Evolutionary conservation across 2,113 vertebrate genomes (phyloP), one percentile per base, ranked within the genome.

Genomic region (Choloepus hoffmanni): DNA sequence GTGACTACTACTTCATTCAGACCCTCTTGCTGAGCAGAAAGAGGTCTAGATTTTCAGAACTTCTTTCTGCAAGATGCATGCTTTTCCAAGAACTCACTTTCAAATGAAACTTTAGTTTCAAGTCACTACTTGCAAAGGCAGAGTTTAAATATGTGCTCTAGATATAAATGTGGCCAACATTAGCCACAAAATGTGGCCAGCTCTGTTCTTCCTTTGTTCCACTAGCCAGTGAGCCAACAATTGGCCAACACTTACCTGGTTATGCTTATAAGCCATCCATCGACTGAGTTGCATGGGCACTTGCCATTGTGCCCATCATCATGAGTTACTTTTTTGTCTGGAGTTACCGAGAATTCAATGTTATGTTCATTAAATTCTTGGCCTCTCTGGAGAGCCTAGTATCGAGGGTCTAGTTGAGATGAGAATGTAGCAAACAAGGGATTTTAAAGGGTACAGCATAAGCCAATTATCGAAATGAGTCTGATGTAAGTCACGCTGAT

Each of bases 301-400:
- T 58, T 85, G 18, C 58, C 36, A 16, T 68, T 21, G 28, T 55
- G 5, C 30, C 26, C 63, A 33, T 83, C 36, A 70, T 36, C 19
- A 58, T 40, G 8, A 65, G 28, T 65, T 70, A 1, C 40, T 84
- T 6, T 16, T 50, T 85, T 53, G 4, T 86, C 65, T 76, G 81
- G 23, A 89, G 79, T 74, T 85, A 85, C n/a, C 50, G 33, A 90
- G 16, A 77, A 58, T 85, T 84, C 30, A 89, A 79, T 58, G 78
- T 78, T 83, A 53, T 83, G 43, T 63, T 74, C 79, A 92, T 83
- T 86, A 78, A 33, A 48, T 63, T 92, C 12, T 50, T 89, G 43
- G 16, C 3, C 36, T 92, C 18, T 88, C 30, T 82, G 24, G 23
- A 76, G 43, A 68, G 14, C 79, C 68, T 94, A 23, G 43, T 33